phyloP scores from a whole-genome alignment of 2,113 vertebrate genomes.

The Dinomys branickii region DNA sequence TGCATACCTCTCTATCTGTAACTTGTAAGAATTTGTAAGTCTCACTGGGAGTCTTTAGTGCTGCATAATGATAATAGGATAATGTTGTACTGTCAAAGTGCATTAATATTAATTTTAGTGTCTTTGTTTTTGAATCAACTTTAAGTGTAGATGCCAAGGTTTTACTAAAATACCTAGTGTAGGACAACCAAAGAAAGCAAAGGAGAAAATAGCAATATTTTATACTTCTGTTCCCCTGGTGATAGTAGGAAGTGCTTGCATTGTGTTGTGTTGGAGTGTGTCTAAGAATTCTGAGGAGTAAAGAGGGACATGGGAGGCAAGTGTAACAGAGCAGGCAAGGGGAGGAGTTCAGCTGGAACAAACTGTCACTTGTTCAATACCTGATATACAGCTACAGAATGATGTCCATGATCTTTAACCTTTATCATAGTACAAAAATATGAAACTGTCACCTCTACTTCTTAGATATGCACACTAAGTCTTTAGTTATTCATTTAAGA shows the following conservation, averaged over 20 bases:
- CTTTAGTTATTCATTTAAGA: background rate
- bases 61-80: background rate
- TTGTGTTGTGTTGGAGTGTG: background rate
- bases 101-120: slow-evolving; percentile 16
- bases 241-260: background rate
- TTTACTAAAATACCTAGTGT: background rate
- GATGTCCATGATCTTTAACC: background rate
- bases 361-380: background rate
- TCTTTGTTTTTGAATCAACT: background rate
- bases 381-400: background rate
- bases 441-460: too few relatives aligned
- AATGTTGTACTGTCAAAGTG: background rate
- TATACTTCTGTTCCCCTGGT: background rate
- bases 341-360: background rate
- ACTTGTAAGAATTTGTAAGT: background rate
- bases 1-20: background rate
- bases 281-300: background rate
- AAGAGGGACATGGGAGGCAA: background rate
- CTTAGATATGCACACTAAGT: background rate
- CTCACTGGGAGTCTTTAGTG: background rate
- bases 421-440: background rate
- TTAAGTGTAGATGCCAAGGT: background rate
- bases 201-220: background rate
- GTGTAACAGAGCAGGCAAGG: background rate
- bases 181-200: background rate